Conservation (phyloP, 2,888 invertebrate species). For the Coelogynopora nodosa region DNA sequence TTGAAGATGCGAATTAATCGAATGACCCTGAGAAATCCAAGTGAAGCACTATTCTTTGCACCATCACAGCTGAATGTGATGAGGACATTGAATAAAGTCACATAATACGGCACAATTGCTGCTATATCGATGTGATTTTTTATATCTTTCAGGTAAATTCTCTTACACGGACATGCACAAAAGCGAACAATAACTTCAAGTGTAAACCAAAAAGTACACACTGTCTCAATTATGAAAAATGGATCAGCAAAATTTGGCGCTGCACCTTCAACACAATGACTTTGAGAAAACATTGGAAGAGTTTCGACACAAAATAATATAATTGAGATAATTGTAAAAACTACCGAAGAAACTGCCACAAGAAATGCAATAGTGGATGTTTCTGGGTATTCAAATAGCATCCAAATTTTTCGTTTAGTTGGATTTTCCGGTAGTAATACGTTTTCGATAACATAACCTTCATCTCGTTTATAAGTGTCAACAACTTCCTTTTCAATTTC, state of each 20-base stretch:
- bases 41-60: slow-evolving; percentile 61
- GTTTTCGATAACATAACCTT: slow-evolving; percentile 58
- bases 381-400: slow-evolving; percentile 61
- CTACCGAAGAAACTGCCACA: slow-evolving; percentile 58
- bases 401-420: slow-evolving; percentile 57
- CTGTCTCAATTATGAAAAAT: slow-evolving; percentile 64
- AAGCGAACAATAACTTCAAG: slow-evolving; percentile 63
- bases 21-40: slow-evolving; percentile 64
- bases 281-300: slow-evolving; percentile 53
- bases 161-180: slow-evolving; percentile 62
- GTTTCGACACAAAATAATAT: slow-evolving; percentile 61
- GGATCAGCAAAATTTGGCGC: slow-evolving; percentile 56
- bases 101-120: slow-evolving; percentile 64
- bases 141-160: slow-evolving; percentile 62
- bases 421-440: slow-evolving; percentile 55
- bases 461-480: slow-evolving; percentile 58
- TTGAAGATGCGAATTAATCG: slow-evolving; percentile 63
- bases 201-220: slow-evolving; percentile 64
- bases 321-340: slow-evolving; percentile 59
- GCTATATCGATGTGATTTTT: slow-evolving; percentile 64
- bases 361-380: slow-evolving; percentile 58
- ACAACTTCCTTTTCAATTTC: slow-evolving; percentile 59
- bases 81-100: slow-evolving; percentile 61
- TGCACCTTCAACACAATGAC: slow-evolving; percentile 54
- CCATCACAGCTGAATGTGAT: slow-evolving; percentile 57